Base-by-base conservation (phyloP, 2,113 vertebrate genomes). In the Centropristis striata region DNA sequence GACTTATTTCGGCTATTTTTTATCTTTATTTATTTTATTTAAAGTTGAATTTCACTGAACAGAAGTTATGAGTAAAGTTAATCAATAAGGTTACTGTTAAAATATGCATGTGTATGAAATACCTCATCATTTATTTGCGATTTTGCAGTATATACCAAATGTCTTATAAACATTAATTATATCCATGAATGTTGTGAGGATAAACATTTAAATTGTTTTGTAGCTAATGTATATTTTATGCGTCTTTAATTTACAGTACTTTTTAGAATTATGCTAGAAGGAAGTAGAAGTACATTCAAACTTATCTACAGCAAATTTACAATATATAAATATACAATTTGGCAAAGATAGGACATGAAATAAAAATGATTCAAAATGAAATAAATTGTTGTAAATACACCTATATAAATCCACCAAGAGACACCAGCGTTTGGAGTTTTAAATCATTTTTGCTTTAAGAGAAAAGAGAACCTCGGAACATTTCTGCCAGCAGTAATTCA, bases 401-500 rank as follows among this genome's bases (percentile, higher is more conserved):
- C 8, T n/a, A 21, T 41, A 41, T 18, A 67, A 59, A 15, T 67
- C 8, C 15, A 76, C 36, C 42, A 57, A 42, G 36, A 50, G 12
- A 69, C 9, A 50, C 0, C 23, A 21, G 41, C 23, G 23, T 5
- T 25, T 49, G 72, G 1, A 25, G 20, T 54, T 46, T 47, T 20
- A 54, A 64, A 39, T 57, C 1, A 50, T 36, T 51, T 36, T 67
- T 75, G 59, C 46, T 65, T 0, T 47, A 2, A 53, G 6, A 68
- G 21, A 5, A 50, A 13, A 21, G 5, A 70, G 8, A 65, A 49
- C 32, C 27, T 65, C 41, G 55, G 68, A 85, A 63, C 28, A 42
- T 77, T 78, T 36, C 80, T 77, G 10, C n/a, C 65, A 41, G 58
- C 39, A 80, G 61, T 54, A 57, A 68, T 69, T 81, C 68, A 69